These are phyloP conservation scores for Polypterus senegalus DNA, from an alignment of 2,113 vertebrate species.

Conservation along the genomic window DNA sequence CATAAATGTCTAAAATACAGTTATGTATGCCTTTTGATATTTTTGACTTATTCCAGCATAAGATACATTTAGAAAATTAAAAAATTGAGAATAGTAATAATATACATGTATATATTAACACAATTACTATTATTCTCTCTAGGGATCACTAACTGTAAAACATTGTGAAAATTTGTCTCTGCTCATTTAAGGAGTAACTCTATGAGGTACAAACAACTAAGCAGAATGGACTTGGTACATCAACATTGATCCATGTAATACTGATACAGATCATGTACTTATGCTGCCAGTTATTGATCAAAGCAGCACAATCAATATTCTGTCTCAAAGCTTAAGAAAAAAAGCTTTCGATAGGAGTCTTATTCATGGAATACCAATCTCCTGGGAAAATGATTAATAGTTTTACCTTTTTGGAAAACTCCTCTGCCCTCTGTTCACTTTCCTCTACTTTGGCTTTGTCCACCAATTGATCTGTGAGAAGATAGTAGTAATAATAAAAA, in stretches of 20 bases:
- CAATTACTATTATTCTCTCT: not conserved
- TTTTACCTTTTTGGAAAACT: slow-evolving; percentile 91
- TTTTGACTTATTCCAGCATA: too few relatives aligned
- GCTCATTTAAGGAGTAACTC: slow-evolving; percentile 27
- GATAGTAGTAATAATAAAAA: not conserved
- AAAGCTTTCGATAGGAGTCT: slow-evolving; percentile 37
- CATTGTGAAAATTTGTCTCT: slow-evolving; percentile 18
- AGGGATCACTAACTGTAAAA: slow-evolving; percentile 10
- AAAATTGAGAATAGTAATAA: too few relatives aligned
- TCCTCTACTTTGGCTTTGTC: slow-evolving; percentile 93
- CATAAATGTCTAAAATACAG: too few relatives aligned
- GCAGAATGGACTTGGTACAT: slow-evolving; percentile 32
- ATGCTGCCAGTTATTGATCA: slow-evolving; percentile 54
- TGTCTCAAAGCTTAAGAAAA: slow-evolving; percentile 39
- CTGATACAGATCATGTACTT: slow-evolving; percentile 53
- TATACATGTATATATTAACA: too few relatives aligned
- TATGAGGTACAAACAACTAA: slow-evolving; percentile 35
- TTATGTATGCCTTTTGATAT: too few relatives aligned
- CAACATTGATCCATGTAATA: slow-evolving; percentile 43
- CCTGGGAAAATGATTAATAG: slow-evolving; percentile 25
- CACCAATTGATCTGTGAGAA: slow-evolving; percentile 73
- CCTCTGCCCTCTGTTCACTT: slow-evolving; percentile 81
- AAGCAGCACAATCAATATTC: slow-evolving; percentile 47
- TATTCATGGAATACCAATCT: slow-evolving; percentile 28
- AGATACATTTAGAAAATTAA: too few relatives aligned